Percentiles rank a stretch among this genome's conserved stretches.
phyloP scores from a whole-genome alignment of 2,113 vertebrate species.

The Progne subis region DNA sequence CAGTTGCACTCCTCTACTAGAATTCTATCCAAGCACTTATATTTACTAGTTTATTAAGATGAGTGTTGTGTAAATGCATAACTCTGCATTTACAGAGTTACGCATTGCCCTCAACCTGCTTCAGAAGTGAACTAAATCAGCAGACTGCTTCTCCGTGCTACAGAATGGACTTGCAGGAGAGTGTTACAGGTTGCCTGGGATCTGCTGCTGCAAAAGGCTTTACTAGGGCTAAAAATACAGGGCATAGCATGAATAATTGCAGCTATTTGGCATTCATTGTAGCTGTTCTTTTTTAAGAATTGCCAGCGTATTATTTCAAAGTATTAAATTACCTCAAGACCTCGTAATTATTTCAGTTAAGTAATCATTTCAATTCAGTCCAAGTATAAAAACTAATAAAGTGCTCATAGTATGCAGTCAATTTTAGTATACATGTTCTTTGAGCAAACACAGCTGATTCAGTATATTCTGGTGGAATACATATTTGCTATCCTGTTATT shows the following conservation, averaged over 20 bases:
- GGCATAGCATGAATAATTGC: not conserved
- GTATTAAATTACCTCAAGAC: constrained; percentile 43
- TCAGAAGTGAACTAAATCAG: not conserved
- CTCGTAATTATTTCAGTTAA: constrained; percentile 47
- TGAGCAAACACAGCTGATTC: constrained; percentile 35
- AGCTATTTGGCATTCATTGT: constrained; percentile 18
- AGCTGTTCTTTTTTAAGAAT: constrained; percentile 43
- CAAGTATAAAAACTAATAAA: constrained; percentile 53
- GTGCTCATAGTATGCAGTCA: not conserved
- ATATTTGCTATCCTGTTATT: constrained; percentile 26
- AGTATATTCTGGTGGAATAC: constrained; percentile 27
- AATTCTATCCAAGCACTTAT: not conserved
- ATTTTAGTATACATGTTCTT: constrained; percentile 31
- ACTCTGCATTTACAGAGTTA: not conserved
- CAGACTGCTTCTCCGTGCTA: not conserved
- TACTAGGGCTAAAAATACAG: not conserved
- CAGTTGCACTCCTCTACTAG: not conserved
- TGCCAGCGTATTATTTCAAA: constrained; percentile 23
- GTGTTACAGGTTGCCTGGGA: not conserved
- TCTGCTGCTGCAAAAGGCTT: not conserved
- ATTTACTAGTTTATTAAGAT: not conserved
- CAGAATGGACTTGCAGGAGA: not conserved
- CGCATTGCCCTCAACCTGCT: not conserved
- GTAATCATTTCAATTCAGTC: constrained; percentile 46
- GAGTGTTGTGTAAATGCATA: not conserved